Percentiles rank a stretch among this genome's conserved stretches.
phyloP scores from a whole-genome alignment of 2,888 invertebrate species.

The Phragmatobia fuliginosa region DNA sequence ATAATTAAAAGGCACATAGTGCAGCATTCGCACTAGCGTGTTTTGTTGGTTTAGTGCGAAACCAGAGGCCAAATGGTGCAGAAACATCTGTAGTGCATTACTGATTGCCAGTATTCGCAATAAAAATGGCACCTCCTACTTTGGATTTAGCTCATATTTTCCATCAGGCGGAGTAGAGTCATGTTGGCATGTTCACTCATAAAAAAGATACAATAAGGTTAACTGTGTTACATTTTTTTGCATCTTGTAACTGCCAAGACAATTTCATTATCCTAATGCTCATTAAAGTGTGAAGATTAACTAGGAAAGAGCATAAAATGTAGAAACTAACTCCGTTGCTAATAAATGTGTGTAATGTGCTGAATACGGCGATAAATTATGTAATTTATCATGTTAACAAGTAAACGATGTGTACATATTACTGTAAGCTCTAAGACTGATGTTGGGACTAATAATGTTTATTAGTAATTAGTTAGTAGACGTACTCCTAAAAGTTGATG shows the following conservation, averaged over 20 bases:
- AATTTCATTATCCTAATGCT: neutral
- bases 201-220: too few relatives aligned
- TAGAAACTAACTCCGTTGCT: conserved; percentile 29
- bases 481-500: neutral
- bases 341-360: conserved; percentile 46
- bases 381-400: conserved; percentile 38
- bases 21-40: too few relatives aligned
- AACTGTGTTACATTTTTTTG: neutral
- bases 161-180: too few relatives aligned
- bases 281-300: conserved; percentile 25
- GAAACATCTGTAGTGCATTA: too few relatives aligned
- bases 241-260: neutral
- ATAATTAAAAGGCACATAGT: too few relatives aligned
- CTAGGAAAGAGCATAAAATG: conserved; percentile 23
- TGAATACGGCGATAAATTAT: conserved; percentile 36
- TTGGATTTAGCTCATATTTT: too few relatives aligned
- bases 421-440: neutral
- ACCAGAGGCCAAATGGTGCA: too few relatives aligned
- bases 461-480: neutral
- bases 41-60: too few relatives aligned
- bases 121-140: too few relatives aligned
- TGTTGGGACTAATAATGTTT: neutral
- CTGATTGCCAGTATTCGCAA: too few relatives aligned
- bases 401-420: conserved; percentile 5
- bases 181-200: too few relatives aligned